These are phyloP conservation scores for Apostichopus parvimensis DNA, from an alignment of 35 echinoderm and acorn worm genomes.

Conservation along the genomic window DNA sequence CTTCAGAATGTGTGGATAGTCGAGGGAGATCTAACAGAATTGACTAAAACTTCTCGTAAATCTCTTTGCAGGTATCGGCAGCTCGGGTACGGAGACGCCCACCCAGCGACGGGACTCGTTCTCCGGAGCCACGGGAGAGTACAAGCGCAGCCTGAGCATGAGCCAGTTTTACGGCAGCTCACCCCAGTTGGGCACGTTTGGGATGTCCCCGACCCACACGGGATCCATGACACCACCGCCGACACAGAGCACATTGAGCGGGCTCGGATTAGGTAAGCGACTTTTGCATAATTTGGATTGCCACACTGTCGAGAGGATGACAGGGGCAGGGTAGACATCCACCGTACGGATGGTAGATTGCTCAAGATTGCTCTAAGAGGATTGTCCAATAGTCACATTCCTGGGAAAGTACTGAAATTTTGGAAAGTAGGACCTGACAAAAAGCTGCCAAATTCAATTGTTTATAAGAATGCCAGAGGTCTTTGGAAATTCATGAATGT, in stretches of 20 bases:
- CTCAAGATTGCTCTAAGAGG: too few species aligned
- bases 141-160: slow-evolving; percentile 76
- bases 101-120: slow-evolving; percentile 86
- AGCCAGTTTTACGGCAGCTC: slow-evolving; percentile 92
- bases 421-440: too few species aligned
- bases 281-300: neutral
- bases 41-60: too few species aligned
- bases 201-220: slow-evolving; percentile 81
- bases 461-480: too few species aligned
- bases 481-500: too few species aligned
- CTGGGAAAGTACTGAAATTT: too few species aligned
- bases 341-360: too few species aligned
- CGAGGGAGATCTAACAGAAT: too few species aligned
- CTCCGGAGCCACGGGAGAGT: slow-evolving; percentile 72
- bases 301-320: neutral
- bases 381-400: too few species aligned
- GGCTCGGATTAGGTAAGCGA: slow-evolving; percentile 77
- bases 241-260: slow-evolving; percentile 80
- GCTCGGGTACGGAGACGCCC: slow-evolving; percentile 60
- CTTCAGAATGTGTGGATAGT: too few species aligned
- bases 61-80: slow-evolving; percentile 48
- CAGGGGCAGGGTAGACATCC: too few species aligned
- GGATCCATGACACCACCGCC: slow-evolving; percentile 85
- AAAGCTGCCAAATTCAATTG: too few species aligned
- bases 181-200: slow-evolving; percentile 87